Conservation (phyloP, 2,888 invertebrate species). For the Heteromyza rotundicornis region DNA sequence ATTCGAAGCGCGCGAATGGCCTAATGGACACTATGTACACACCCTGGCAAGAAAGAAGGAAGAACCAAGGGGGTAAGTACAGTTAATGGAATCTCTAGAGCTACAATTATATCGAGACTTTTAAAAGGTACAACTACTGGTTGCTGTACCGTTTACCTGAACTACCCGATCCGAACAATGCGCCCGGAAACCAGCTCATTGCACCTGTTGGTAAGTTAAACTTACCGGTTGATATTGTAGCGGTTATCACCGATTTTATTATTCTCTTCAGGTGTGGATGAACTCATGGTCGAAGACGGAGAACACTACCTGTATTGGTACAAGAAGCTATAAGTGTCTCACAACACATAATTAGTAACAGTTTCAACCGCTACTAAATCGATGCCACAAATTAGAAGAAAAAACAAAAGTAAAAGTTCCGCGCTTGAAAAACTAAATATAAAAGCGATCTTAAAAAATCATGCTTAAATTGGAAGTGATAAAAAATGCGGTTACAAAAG, state of each 20-base stretch:
- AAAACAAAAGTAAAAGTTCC: conserved; percentile 20
- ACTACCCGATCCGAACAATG: conserved; percentile 78
- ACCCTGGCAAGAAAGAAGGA: conserved; percentile 70
- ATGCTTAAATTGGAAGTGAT: neutral
- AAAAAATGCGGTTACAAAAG: neutral
- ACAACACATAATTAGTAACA: neutral
- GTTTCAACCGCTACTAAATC: conserved; percentile 11
- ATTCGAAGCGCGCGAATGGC: conserved; percentile 87
- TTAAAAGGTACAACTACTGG: conserved; percentile 88
- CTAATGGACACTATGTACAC: conserved; percentile 90
- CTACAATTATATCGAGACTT: too few relatives aligned
- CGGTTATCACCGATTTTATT: neutral
- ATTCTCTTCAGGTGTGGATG: conserved; percentile 75
- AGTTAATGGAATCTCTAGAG: neutral
- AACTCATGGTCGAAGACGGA: conserved; percentile 83
- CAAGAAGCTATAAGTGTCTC: conserved; percentile 79
- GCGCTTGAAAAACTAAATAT: conserved; percentile 11
- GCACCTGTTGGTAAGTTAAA: conserved; percentile 79
- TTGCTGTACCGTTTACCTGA: conserved; percentile 82
- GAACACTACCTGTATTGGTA: conserved; percentile 93
- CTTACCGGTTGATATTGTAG: neutral
- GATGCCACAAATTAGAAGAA: conserved; percentile 17
- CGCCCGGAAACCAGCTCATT: conserved; percentile 86
- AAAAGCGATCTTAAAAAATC: neutral
- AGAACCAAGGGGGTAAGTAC: conserved; percentile 60